Evolutionary conservation across 2,113 vertebrate species (phyloP), one percentile per base, ranked within the genome.

Genomic region (Blennius ocellaris): DNA sequence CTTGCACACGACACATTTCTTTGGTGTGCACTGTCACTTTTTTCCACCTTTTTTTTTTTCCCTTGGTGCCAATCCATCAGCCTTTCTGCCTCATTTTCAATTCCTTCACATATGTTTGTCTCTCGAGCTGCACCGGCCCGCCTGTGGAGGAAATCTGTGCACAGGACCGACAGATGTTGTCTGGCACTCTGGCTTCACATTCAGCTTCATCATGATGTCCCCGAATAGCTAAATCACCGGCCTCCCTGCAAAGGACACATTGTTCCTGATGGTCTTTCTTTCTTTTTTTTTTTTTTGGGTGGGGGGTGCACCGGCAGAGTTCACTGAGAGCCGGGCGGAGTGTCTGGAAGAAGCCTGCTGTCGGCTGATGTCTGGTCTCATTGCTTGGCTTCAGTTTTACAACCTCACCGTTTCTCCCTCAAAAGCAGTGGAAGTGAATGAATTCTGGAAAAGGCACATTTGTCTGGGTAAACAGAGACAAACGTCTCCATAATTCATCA

Each of bases 401-500:
- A 75, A 49, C 40, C 41, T 47, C 49, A 48, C 37, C 43, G 3
- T 51, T 52, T 44, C 38, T 73, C 41, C 56, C 68, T 68, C 70
- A 61, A 76, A 72, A 7, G 15, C 41, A 41, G 60, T 10, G 8
- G 47, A 40, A 40, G 15, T n/a, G 57, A 85, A 83, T 58, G 74
- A 73, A 74, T 17, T 12, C 14, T 65, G 54, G 63, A 73, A 30
- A 74, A 77, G 76, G 55, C 52, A 47, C 15, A 40, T 75, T 77
- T 3, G 64, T 86, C 81, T 79, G 54, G 44, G 73, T 75, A 76
- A 90, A 88, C 78, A 73, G 83, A 85, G 72, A 76, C 56, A 64
- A 86, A 68, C 60, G 69, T 30, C 61, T 90, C 81, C 73, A 87
- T 89, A 85, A 91, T 90, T 90, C 75, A 87, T 90, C 52, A 57